Percentiles rank a stretch among this genome's conserved stretches.
These are phyloP conservation scores for Phaenicophaeus curvirostris DNA, from an alignment of 2,797 vertebrate species.

Conservation along the genomic window DNA sequence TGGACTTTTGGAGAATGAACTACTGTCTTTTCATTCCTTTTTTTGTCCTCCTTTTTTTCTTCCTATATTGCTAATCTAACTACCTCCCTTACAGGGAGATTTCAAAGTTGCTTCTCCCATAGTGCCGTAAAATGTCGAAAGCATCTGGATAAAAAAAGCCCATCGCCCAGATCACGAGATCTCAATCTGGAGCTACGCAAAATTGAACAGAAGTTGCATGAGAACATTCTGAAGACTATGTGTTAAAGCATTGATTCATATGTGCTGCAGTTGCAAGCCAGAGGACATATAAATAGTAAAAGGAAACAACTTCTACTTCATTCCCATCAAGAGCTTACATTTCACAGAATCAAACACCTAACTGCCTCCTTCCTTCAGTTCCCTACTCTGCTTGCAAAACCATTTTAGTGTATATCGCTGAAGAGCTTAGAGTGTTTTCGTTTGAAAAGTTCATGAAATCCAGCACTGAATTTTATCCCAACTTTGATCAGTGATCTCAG, in stretches of 20 bases:
- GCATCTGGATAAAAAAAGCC: slow-evolving; percentile 12
- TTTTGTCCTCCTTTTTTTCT: neutral
- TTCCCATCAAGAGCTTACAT: neutral
- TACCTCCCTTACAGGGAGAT: neutral
- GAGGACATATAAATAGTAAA: slow-evolving; percentile 42
- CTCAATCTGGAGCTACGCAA: neutral
- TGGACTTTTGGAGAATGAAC: neutral
- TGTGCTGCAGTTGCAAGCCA: slow-evolving; percentile 25
- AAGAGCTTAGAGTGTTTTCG: neutral
- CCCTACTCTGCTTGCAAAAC: neutral
- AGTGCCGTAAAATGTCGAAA: neutral
- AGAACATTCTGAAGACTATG: neutral
- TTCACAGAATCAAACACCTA: slow-evolving; percentile 30
- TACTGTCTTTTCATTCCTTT: neutral
- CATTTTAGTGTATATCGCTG: neutral
- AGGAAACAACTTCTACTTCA: slow-evolving; percentile 23
- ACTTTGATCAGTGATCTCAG: neutral
- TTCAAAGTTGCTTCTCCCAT: neutral
- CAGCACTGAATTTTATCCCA: neutral
- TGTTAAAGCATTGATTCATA: neutral
- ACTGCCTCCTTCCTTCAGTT: slow-evolving; percentile 9
- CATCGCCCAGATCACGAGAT: neutral
- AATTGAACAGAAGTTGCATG: slow-evolving; percentile 1
- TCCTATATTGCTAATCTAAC: neutral
- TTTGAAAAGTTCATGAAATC: slow-evolving; percentile 32